These are phyloP conservation scores for Sturmia bella DNA, from an alignment of 2,888 invertebrate species.

Conservation along the genomic window DNA sequence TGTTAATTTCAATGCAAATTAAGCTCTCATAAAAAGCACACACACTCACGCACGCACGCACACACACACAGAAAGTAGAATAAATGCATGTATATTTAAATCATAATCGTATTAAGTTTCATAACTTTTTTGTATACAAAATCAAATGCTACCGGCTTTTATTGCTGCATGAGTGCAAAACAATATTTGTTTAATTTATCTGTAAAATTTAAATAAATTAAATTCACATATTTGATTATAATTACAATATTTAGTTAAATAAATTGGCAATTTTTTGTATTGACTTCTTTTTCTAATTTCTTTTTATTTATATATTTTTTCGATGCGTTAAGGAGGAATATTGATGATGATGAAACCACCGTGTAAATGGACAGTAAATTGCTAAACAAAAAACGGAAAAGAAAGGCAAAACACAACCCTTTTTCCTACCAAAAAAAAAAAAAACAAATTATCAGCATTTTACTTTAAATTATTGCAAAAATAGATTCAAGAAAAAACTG, in stretches of 20 bases:
- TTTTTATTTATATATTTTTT: conserved; percentile 43
- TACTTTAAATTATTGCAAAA: too few relatives aligned
- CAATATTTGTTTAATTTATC: conserved; percentile 24
- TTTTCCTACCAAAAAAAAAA: too few relatives aligned
- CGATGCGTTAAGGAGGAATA: conserved; percentile 79
- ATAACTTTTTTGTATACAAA: background rate
- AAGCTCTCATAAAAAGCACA: too few relatives aligned
- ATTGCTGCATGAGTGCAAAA: conserved; percentile 29
- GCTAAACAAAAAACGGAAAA: background rate
- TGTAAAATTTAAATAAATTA: conserved; percentile 1
- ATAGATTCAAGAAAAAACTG: background rate
- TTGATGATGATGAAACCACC: conserved; percentile 82
- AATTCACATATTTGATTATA: too few relatives aligned
- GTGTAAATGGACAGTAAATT: conserved; percentile 77
- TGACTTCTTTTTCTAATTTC: conserved; percentile 19
- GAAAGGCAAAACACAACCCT: background rate
- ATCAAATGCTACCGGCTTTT: too few relatives aligned
- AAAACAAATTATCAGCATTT: too few relatives aligned
- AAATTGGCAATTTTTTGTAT: background rate
- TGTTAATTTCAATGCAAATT: too few relatives aligned
- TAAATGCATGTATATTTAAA: background rate
- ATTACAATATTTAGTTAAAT: conserved; percentile 5
- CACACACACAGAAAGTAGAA: too few relatives aligned
- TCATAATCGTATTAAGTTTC: conserved; percentile 21
- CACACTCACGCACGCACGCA: too few relatives aligned